These are phyloP conservation scores for Leptarthrus brevirostris DNA, from an alignment of 2,888 invertebrate genomes.

Conservation along the genomic window DNA sequence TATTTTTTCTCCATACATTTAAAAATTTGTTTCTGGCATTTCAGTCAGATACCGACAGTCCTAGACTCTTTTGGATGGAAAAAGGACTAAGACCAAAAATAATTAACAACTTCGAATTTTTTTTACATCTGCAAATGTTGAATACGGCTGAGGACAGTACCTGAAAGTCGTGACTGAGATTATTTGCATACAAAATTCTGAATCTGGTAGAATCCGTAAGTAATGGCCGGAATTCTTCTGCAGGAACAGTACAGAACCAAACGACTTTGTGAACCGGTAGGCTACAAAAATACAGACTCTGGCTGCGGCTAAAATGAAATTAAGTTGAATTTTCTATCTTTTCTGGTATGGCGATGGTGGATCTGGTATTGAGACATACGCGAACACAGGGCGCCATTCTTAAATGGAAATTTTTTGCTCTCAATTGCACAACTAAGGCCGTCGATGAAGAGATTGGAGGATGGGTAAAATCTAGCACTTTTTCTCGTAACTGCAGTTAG, in stretches of 20 bases:
- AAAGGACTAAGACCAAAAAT: slow-evolving; percentile 43
- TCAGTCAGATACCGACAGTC: neutral
- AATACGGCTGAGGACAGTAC: slow-evolving; percentile 47
- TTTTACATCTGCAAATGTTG: slow-evolving; percentile 45
- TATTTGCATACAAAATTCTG: slow-evolving; percentile 50
- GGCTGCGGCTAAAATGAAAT: slow-evolving; percentile 31
- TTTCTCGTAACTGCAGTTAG: too few relatives aligned
- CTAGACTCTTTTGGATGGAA: neutral
- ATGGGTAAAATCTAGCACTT: too few relatives aligned
- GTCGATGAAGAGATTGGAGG: slow-evolving; percentile 17
- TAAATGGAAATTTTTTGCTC: slow-evolving; percentile 55
- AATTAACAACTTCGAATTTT: slow-evolving; percentile 48
- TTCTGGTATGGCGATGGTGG: slow-evolving; percentile 6
- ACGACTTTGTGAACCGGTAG: slow-evolving; percentile 15
- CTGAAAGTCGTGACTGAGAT: slow-evolving; percentile 51
- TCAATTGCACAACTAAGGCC: slow-evolving; percentile 53
- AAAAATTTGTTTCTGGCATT: slow-evolving; percentile 42
- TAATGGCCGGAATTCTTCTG: slow-evolving; percentile 48
- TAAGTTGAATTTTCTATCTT: slow-evolving; percentile 46
- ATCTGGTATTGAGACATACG: slow-evolving; percentile 46
- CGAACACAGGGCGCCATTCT: slow-evolving; percentile 55
- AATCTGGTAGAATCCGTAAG: slow-evolving; percentile 43
- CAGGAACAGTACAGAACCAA: slow-evolving; percentile 19
- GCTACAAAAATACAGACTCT: neutral
- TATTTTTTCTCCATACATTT: slow-evolving; percentile 15